These are phyloP conservation scores for Dryoscopus gambensis DNA, from an alignment of 2,113 vertebrate genomes.

Conservation along the genomic window DNA sequence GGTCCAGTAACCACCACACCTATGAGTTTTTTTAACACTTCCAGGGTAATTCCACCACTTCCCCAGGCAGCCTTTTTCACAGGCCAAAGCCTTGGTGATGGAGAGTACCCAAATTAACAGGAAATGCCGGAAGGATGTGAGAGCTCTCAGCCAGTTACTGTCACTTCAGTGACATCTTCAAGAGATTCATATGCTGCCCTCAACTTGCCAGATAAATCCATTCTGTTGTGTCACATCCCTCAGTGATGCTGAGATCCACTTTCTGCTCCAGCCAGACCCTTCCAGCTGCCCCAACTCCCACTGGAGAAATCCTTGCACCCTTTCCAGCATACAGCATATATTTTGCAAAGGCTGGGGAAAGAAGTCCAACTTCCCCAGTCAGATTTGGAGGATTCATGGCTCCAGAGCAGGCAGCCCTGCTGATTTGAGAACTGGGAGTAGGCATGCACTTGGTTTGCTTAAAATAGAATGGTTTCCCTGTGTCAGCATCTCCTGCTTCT, in stretches of 20 bases:
- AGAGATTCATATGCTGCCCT: background rate
- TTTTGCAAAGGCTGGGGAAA: background rate
- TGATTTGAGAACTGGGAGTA: background rate
- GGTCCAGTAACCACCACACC: background rate
- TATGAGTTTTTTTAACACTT: background rate
- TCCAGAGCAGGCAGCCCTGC: background rate
- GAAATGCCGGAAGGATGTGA: background rate
- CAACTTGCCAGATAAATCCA: background rate
- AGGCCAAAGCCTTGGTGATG: background rate
- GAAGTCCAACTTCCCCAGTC: background rate
- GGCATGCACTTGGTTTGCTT: background rate
- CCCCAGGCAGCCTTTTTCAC: background rate
- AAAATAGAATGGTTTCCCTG: background rate
- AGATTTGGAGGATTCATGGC: background rate
- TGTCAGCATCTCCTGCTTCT: background rate
- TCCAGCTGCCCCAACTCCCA: background rate
- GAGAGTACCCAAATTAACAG: background rate
- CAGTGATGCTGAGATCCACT: rapidly evolving
- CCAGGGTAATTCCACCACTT: background rate
- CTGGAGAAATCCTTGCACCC: background rate
- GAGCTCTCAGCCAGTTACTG: background rate
- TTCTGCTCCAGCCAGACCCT: background rate
- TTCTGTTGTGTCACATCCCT: background rate
- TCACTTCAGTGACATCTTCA: background rate
- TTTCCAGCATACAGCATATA: background rate